Percentiles rank a stretch among this genome's conserved stretches.
These are phyloP conservation scores for Stomatorhinus ivindoensis DNA, from an alignment of 2,113 vertebrate species.

Conservation along the genomic window DNA sequence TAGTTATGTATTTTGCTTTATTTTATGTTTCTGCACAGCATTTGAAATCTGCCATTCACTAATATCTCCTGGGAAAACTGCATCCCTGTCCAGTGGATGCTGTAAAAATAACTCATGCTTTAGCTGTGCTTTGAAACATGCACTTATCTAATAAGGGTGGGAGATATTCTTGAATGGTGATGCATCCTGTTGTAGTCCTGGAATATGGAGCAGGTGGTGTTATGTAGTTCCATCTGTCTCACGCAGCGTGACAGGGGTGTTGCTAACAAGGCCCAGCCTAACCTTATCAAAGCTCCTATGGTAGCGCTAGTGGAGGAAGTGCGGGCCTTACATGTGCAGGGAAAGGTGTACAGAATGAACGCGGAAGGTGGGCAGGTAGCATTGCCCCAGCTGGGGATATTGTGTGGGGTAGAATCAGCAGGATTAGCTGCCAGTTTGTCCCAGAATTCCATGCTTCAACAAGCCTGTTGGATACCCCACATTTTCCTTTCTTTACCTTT, in stretches of 20 bases:
- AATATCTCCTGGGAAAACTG: background rate
- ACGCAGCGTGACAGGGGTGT: background rate
- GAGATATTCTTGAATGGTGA: background rate
- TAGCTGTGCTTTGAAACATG: background rate
- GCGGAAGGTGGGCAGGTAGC: background rate
- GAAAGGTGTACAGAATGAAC: background rate
- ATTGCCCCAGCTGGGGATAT: background rate
- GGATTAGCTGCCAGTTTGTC: background rate
- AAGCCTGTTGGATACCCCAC: background rate
- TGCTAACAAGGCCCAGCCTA: background rate
- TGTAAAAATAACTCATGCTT: background rate
- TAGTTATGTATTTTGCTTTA: background rate
- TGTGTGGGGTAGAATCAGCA: background rate
- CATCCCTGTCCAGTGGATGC: background rate
- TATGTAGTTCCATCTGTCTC: background rate
- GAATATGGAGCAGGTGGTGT: constrained; percentile 1
- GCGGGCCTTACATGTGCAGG: background rate
- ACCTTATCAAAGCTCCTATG: background rate
- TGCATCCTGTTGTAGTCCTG: background rate
- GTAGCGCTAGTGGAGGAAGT: background rate
- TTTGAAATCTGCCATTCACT: background rate
- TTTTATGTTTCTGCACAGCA: background rate
- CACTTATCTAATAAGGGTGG: background rate
- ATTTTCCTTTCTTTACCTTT: background rate
- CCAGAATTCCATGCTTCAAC: background rate